Evolutionary conservation across 2,113 vertebrate genomes (phyloP).

Genomic region (Cebus imitator): DNA sequence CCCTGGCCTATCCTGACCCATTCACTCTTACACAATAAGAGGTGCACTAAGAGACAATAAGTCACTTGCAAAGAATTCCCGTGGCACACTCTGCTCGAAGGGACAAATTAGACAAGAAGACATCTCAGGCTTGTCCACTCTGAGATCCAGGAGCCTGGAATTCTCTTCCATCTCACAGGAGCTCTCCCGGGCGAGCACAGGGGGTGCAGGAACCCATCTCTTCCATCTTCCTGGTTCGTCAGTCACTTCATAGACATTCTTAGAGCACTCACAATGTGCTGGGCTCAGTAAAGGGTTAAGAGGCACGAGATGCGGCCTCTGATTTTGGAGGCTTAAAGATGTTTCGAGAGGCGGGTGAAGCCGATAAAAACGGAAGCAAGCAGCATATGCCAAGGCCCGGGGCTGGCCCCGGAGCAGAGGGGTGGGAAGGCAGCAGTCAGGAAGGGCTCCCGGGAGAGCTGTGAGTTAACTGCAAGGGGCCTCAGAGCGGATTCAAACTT

Average conservation of each 20-base stretch:
- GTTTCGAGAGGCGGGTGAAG: background rate
- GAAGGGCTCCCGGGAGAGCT: background rate
- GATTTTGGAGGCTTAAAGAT: background rate
- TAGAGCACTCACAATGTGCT: too few species aligned
- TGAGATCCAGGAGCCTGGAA: background rate
- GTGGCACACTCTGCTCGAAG: background rate
- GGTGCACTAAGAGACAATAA: background rate
- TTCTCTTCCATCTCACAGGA: background rate
- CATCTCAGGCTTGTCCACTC: too few species aligned
- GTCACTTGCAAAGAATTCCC: background rate
- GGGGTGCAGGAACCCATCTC: too few species aligned
- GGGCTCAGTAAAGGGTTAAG: background rate
- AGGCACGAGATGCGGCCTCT: background rate
- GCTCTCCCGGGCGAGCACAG: background rate
- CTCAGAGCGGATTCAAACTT: background rate
- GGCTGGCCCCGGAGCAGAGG: background rate
- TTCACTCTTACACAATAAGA: background rate
- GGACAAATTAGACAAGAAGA: background rate
- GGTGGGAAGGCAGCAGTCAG: background rate
- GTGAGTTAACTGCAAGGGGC: accelerated
- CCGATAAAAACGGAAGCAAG: background rate
- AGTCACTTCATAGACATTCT: background rate
- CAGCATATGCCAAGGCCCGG: background rate
- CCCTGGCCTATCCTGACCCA: background rate
- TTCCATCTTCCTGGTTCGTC: background rate